These are phyloP conservation scores for Urocitellus parryii DNA, from an alignment of 2,113 vertebrate genomes.

Conservation along the genomic window DNA sequence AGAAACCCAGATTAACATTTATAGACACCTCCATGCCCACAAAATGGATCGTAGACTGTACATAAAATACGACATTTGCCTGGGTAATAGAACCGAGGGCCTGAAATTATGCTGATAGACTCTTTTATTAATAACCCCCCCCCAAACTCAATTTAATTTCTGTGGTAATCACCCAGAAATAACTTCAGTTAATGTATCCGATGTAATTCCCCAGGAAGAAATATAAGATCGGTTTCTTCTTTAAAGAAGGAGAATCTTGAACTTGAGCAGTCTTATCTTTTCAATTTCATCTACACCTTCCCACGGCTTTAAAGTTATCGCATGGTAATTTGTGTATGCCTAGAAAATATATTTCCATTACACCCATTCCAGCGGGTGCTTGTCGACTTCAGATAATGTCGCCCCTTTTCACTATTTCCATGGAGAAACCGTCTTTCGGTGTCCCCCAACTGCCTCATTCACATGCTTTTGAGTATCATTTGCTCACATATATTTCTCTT, in stretches of 20 bases:
- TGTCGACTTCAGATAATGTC: neutral
- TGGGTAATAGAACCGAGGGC: neutral
- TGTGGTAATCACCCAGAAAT: conserved; percentile 14
- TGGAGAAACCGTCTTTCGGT: neutral
- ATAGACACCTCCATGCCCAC: neutral
- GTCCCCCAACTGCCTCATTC: no score
- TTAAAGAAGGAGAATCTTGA: conserved; percentile 22
- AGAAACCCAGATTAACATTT: neutral
- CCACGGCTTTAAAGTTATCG: conserved; percentile 24
- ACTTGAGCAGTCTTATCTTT: neutral
- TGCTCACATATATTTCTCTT: neutral
- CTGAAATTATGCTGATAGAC: conserved; percentile 9
- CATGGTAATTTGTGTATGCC: neutral
- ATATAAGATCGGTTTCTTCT: conserved; percentile 15
- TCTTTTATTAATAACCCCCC: conserved; percentile 1
- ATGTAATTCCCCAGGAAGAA: neutral
- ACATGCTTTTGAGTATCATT: neutral
- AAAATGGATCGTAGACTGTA: neutral
- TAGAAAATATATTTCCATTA: neutral
- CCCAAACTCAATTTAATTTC: conserved; percentile 34
- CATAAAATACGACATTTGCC: neutral
- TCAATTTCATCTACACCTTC: conserved; percentile 46
- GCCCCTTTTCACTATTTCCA: no score
- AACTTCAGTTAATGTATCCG: neutral
- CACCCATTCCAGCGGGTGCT: neutral